Base-by-base conservation (phyloP, 2,113 vertebrate genomes). In the Melanerpes formicivorus region DNA sequence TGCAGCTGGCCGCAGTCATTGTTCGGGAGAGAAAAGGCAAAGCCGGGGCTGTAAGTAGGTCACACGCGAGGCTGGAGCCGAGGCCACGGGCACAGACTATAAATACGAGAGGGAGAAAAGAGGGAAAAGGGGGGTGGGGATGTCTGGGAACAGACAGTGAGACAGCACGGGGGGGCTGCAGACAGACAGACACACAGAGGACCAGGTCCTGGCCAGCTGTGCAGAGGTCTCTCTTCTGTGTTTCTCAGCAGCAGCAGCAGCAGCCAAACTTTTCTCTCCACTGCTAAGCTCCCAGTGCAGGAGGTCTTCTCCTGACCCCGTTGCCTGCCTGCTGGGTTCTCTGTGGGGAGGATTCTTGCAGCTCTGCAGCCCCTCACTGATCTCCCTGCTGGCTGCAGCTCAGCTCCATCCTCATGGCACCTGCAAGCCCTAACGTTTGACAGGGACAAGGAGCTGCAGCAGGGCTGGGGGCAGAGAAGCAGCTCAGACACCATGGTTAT, bases 1-100 rank as follows among this genome's bases (percentile, higher is more conserved):
- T 17, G 1, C 65, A 52, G 85, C 77, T 42, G 83, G 19, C 18
- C 2, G 42, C 74, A 17, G 18, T 12, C 80, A 74, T 91, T 93
- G 92, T 92, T 78, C 1, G 0, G 63, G 34, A 81, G 88, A 93
- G 66, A 87, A 93, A 78, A 94, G 73, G 80, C 86, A 69, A 58
- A 93, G 32, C 86, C 34, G 90, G 90, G 90, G 87, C 92, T 92
- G 73, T 79, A 96, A 96, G 93, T 95, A 96, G 95, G 93, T 96
- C 93, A 96, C 87, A 84, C 55, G 23, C 71, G 25, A 96, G 92
- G 86, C 93, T 94, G 88, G 66, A 81, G 88, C 71, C 6, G 4
- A 66, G 88, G 88, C 88, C 90, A 93, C 5, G 0, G 88, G 92
- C 84, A 9, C 86, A 50, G 84, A 16, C 80, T 88, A 0, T 34